phyloP scores from a whole-genome alignment of 2,113 vertebrate species.

The Aptenodytes forsteri region DNA sequence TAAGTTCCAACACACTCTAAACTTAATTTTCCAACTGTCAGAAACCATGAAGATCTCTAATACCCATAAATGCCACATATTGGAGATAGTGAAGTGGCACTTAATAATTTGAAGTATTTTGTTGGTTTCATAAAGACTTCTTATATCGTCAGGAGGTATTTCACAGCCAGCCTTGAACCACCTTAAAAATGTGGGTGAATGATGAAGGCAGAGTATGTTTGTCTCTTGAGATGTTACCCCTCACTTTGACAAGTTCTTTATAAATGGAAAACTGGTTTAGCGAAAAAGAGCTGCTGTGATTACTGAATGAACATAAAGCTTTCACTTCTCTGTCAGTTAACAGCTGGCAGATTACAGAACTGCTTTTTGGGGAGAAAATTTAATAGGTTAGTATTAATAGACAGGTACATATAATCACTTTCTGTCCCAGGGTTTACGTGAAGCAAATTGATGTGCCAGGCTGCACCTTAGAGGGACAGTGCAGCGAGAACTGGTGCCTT shows the following conservation, averaged over 20 bases:
- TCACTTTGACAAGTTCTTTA: slow-evolving; percentile 18
- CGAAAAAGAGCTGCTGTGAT: slow-evolving; percentile 36
- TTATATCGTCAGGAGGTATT: neutral
- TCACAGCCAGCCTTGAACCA: neutral
- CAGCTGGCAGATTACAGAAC: neutral
- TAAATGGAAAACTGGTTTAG: slow-evolving; percentile 43
- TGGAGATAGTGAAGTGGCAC: neutral
- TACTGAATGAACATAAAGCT: slow-evolving; percentile 22
- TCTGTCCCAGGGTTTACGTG: neutral
- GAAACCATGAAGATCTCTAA: neutral
- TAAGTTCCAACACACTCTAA: neutral
- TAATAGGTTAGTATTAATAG: slow-evolving; percentile 9
- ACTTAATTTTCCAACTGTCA: neutral
- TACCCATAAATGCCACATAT: neutral
- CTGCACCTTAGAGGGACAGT: neutral
- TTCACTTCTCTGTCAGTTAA: slow-evolving; percentile 14
- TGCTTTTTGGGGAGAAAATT: neutral
- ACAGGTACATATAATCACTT: neutral
- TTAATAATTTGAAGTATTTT: neutral
- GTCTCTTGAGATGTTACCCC: slow-evolving; percentile 11
- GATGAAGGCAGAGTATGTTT: neutral
- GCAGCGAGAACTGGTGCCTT: neutral
- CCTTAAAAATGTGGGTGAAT: slow-evolving; percentile 7
- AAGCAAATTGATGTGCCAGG: neutral
- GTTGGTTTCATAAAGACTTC: neutral